Evolutionary conservation across 2,797 vertebrate genomes (phyloP).

Genomic region (Sebastes kiyomatsui): DNA sequence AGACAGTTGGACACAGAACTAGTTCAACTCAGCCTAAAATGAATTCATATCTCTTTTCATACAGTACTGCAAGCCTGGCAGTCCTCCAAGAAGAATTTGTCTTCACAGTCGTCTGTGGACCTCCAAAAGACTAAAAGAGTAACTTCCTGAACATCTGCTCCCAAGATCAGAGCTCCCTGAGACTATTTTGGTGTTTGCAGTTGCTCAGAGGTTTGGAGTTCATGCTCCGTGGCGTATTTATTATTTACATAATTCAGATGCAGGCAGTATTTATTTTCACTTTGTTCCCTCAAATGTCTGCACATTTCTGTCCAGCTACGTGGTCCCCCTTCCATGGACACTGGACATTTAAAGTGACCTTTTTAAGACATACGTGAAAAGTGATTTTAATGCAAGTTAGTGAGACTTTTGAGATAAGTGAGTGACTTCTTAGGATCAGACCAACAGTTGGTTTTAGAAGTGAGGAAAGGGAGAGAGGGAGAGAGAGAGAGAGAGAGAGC

Average conservation of each 20-base stretch:
- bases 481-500: slow-evolving; percentile 38
- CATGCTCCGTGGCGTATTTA: slow-evolving; percentile 69
- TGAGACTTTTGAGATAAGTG: slow-evolving; percentile 14
- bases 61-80: slow-evolving; percentile 26
- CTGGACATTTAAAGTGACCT: background rate
- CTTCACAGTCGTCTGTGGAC: slow-evolving; percentile 60
- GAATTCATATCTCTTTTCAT: background rate
- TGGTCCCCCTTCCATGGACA: slow-evolving; percentile 3
- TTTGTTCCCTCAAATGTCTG: slow-evolving; percentile 50
- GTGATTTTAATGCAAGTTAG: background rate
- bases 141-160: slow-evolving; percentile 84
- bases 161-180: slow-evolving; percentile 73
- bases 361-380: background rate
- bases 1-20: background rate
- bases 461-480: slow-evolving; percentile 24
- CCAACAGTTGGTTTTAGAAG: slow-evolving; percentile 35
- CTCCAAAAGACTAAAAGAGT: slow-evolving; percentile 60
- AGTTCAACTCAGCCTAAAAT: background rate
- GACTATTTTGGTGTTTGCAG: slow-evolving; percentile 77
- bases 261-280: slow-evolving; percentile 76
- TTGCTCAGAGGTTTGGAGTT: slow-evolving; percentile 68
- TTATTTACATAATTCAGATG: slow-evolving; percentile 77
- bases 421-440: slow-evolving; percentile 23
- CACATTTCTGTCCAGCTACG: slow-evolving; percentile 23
- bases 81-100: slow-evolving; percentile 40